Evolutionary conservation across 2,888 invertebrate genomes (phyloP).

Genomic region (Sarcophaga subvicina): DNA sequence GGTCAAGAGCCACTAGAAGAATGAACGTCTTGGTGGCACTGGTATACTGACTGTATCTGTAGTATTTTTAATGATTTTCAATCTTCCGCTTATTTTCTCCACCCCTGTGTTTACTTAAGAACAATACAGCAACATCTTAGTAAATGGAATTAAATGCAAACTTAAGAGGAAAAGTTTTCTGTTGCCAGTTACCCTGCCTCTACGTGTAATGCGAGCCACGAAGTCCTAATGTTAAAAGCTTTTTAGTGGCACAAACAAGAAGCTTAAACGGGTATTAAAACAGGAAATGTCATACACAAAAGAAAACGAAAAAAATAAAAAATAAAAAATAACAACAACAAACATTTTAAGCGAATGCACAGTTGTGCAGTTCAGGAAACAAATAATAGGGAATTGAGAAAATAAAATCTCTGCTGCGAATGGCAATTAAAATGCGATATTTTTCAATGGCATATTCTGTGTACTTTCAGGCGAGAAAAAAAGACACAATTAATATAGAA

Average conservation of each 20-base stretch:
- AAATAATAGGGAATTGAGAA: slow-evolving; percentile 26
- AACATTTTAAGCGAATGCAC: neutral
- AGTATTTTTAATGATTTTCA: neutral
- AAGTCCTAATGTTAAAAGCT: slow-evolving; percentile 25
- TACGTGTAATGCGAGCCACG: too few species aligned
- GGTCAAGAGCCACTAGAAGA: neutral
- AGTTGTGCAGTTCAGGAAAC: neutral
- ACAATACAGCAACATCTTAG: neutral
- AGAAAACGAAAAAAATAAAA: neutral
- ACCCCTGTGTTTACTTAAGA: neutral
- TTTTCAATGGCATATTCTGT: too few species aligned
- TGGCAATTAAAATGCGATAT: slow-evolving; percentile 20
- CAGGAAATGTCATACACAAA: slow-evolving; percentile 38
- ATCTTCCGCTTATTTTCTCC: neutral
- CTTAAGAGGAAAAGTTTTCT: slow-evolving; percentile 6
- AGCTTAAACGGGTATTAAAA: slow-evolving; percentile 36
- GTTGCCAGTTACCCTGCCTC: neutral
- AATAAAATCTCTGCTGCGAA: slow-evolving; percentile 9
- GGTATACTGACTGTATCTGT: neutral
- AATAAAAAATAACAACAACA: neutral
- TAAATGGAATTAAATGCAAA: neutral
- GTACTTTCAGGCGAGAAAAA: too few species aligned
- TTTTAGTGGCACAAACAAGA: slow-evolving; percentile 41
- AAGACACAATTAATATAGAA: too few species aligned
- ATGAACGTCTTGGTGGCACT: neutral